Conservation (phyloP, 2,113 vertebrate genomes). For the Myiopsitta monachus region DNA sequence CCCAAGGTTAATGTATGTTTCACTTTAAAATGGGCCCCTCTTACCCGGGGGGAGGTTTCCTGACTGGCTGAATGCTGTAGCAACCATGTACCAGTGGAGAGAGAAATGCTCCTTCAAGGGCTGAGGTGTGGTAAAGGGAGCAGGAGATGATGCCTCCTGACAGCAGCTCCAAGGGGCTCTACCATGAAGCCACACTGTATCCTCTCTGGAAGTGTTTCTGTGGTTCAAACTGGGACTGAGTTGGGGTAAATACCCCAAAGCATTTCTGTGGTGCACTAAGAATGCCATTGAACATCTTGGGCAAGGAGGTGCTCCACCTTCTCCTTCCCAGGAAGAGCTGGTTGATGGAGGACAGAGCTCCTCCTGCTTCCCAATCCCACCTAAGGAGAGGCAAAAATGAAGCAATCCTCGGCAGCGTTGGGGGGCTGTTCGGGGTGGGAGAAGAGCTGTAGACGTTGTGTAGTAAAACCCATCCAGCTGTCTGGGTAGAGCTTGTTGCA, state of each 20-base stretch:
- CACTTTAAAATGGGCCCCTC: too few relatives aligned
- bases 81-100: fast-evolving
- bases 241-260: too few relatives aligned
- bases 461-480: neutral
- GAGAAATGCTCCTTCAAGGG: neutral
- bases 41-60: neutral
- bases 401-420: neutral
- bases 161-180: neutral
- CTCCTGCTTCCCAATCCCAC: neutral
- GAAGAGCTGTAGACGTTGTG: neutral
- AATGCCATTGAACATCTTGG: fast-evolving
- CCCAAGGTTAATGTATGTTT: fast-evolving
- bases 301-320: neutral
- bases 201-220: fast-evolving
- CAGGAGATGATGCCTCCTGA: neutral
- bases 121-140: neutral
- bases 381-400: neutral
- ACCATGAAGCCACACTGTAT: fast-evolving
- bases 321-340: neutral
- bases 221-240: neutral
- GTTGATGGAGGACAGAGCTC: neutral
- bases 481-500: neutral
- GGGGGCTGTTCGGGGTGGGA: neutral
- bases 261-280: neutral
- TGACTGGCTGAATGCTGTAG: neutral